These are phyloP conservation scores for Nesometra sesokonis DNA, from an alignment of 35 echinoderm and acorn worm genomes.

Conservation along the genomic window DNA sequence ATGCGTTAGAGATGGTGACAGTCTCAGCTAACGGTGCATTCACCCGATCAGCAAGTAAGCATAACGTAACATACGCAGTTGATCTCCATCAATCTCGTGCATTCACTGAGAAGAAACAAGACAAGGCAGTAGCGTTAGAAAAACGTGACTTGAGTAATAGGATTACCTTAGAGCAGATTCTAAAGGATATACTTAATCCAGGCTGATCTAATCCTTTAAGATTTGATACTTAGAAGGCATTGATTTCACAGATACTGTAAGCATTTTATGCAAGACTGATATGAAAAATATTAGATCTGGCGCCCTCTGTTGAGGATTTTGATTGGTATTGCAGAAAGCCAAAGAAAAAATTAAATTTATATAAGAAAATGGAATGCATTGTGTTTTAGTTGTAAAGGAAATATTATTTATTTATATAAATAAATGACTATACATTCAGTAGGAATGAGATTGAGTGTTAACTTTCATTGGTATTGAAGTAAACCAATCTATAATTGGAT, in stretches of 20 bases:
- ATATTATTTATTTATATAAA: too few relatives aligned
- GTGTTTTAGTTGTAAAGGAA: too few relatives aligned
- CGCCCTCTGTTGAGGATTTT: not conserved
- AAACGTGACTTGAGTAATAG: not conserved
- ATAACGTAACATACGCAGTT: not conserved
- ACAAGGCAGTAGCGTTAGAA: not conserved
- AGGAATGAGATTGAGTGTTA: too few relatives aligned
- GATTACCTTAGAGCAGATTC: not conserved
- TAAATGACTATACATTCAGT: too few relatives aligned
- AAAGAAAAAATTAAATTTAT: too few relatives aligned
- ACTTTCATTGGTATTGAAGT: too few relatives aligned
- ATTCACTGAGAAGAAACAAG: not conserved
- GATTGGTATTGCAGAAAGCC: not conserved
- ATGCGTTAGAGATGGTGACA: not conserved
- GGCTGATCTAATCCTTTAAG: not conserved
- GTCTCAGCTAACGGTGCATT: not conserved
- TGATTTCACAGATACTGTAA: too few relatives aligned
- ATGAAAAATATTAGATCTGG: not conserved
- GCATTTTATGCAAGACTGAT: not conserved
- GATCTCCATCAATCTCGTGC: not conserved
- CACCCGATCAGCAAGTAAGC: not conserved
- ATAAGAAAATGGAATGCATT: too few relatives aligned
- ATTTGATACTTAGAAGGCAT: too few relatives aligned
- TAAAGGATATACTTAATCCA: not conserved
- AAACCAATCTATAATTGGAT: too few relatives aligned